Evolutionary conservation across 2,888 invertebrate species (phyloP).

Genomic region (Drosophila prostipennis): DNA sequence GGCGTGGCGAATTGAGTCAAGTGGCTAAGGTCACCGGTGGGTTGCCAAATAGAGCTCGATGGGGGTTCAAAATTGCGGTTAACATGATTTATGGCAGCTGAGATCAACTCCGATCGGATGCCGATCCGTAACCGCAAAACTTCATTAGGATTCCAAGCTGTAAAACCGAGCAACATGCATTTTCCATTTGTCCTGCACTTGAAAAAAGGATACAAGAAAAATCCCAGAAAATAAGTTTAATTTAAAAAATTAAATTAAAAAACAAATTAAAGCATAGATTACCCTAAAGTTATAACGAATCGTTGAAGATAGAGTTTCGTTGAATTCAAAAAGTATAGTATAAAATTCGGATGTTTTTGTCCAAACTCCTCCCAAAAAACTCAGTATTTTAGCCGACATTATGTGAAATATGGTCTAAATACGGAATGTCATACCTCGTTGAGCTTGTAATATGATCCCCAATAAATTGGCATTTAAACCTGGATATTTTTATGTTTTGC

Average conservation of each 20-base stretch:
- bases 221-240: not conserved
- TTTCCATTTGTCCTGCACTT: conserved; percentile 25
- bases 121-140: conserved; percentile 58
- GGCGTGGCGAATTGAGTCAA: conserved; percentile 53
- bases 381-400: too few species aligned
- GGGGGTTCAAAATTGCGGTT: conserved; percentile 26
- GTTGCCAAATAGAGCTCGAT: conserved; percentile 22
- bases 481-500: too few species aligned
- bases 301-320: too few species aligned
- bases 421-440: too few species aligned
- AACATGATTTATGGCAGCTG: conserved; percentile 13
- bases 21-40: conserved; percentile 33
- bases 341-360: too few species aligned
- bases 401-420: too few species aligned
- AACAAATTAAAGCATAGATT: too few species aligned
- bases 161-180: conserved; percentile 28
- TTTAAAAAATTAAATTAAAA: not conserved
- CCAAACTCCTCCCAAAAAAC: too few species aligned
- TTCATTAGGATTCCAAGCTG: conserved; percentile 59
- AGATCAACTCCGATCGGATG: conserved; percentile 24
- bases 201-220: not conserved
- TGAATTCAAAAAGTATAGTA: too few species aligned
- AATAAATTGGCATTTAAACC: too few species aligned
- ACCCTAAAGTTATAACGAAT: too few species aligned
- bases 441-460: too few species aligned